Conservation (phyloP, 2,888 invertebrate species). For the Drosophila ezoana region DNA sequence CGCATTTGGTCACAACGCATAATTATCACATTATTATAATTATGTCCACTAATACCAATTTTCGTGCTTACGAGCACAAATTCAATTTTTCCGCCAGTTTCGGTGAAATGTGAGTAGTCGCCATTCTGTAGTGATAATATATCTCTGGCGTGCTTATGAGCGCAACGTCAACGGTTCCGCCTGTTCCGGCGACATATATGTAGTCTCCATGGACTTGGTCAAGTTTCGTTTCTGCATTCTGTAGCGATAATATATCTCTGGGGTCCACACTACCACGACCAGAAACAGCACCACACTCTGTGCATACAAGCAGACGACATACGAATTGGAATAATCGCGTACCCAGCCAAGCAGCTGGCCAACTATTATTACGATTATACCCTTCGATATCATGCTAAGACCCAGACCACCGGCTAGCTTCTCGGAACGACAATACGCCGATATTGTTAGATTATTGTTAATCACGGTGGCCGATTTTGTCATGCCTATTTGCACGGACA, state of each 20-base stretch:
- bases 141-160: constrained; percentile 85
- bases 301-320: constrained; percentile 87
- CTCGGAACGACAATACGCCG: constrained; percentile 88
- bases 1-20: constrained; percentile 22
- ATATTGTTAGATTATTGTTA: constrained; percentile 89
- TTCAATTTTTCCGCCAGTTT: constrained; percentile 52
- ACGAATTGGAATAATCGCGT: constrained; percentile 88
- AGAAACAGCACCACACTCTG: constrained; percentile 87
- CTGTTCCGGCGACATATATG: constrained; percentile 53
- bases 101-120: constrained; percentile 56
- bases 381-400: constrained; percentile 90
- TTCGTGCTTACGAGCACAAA: constrained; percentile 28
- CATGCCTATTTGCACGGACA: constrained; percentile 89
- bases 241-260: constrained; percentile 86
- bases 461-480: constrained; percentile 91
- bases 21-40: constrained; percentile 44
- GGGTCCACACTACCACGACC: constrained; percentile 87
- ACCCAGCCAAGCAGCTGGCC: constrained; percentile 89
- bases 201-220: constrained; percentile 66
- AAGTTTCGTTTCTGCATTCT: constrained; percentile 75
- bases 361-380: constrained; percentile 88
- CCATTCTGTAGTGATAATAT: constrained; percentile 84
- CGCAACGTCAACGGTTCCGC: constrained; percentile 47
- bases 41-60: constrained; percentile 12
- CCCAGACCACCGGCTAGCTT: constrained; percentile 89